These are phyloP conservation scores for Mellivora capensis DNA, from an alignment of 2,113 vertebrate species.

Conservation along the genomic window DNA sequence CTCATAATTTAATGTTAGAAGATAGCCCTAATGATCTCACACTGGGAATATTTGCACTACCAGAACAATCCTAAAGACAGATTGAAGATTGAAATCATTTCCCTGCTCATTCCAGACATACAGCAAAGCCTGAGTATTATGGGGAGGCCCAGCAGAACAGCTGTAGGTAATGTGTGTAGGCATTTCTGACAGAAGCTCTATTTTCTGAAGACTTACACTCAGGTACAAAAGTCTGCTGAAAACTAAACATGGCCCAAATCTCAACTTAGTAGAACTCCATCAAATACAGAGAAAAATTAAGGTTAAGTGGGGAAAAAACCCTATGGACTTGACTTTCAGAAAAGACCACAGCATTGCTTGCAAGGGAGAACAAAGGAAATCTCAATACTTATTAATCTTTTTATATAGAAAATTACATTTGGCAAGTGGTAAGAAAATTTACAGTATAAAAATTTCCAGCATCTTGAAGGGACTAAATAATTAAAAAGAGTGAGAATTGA, in stretches of 20 bases:
- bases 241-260: conserved; percentile 58
- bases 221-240: conserved; percentile 50
- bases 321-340: conserved; percentile 33
- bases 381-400: conserved; percentile 42
- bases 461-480: conserved; percentile 57
- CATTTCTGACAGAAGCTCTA: conserved; percentile 47
- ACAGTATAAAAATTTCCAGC: conserved; percentile 11
- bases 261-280: conserved; percentile 60
- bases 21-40: conserved; percentile 61
- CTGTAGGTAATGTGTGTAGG: neutral
- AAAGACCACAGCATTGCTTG: conserved; percentile 38
- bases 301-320: neutral
- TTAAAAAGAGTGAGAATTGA: conserved; percentile 50
- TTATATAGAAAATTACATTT: conserved; percentile 59
- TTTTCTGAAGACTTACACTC: conserved; percentile 58
- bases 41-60: neutral
- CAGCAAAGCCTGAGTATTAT: neutral
- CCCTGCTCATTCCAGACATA: conserved; percentile 20
- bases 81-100: conserved; percentile 34
- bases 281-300: conserved; percentile 43
- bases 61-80: conserved; percentile 57
- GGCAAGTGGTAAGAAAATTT: conserved; percentile 57
- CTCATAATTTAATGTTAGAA: conserved; percentile 65
- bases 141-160: neutral
- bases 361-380: conserved; percentile 47